Conservation (phyloP, 1,140 invertebrate genomes). For the Pseudomyrmex sp. region DNA sequence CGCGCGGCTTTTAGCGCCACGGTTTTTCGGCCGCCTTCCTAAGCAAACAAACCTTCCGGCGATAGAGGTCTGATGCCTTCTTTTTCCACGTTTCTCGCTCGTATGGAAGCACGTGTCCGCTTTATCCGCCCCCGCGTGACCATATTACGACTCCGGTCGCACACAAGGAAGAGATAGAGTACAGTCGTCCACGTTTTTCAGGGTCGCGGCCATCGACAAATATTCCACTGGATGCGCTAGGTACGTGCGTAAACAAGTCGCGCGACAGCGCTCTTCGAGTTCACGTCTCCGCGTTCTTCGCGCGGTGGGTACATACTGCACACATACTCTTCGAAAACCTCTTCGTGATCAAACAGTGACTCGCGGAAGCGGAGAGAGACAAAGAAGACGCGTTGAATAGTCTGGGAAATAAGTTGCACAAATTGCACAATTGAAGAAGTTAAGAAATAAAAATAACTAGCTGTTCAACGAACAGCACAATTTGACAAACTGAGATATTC, state of each 20-base stretch:
- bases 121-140: slow-evolving; percentile 42
- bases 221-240: slow-evolving; percentile 23
- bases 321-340: neutral
- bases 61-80: neutral
- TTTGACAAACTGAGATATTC: no score
- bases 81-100: slow-evolving; percentile 5
- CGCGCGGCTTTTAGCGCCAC: slow-evolving; percentile 65
- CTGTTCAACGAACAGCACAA: neutral
- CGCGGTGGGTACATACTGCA: no score
- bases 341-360: slow-evolving; percentile 12
- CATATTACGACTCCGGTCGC: slow-evolving; percentile 35
- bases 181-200: slow-evolving; percentile 36
- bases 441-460: neutral
- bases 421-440: slow-evolving; percentile 2
- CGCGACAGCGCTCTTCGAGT: slow-evolving; percentile 1
- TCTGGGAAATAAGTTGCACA: neutral
- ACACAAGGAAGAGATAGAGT: neutral
- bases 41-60: slow-evolving; percentile 66
- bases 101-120: slow-evolving; percentile 34
- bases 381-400: neutral
- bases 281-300: slow-evolving; percentile 26
- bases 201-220: slow-evolving; percentile 44
- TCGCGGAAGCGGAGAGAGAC: neutral
- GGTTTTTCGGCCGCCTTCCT: slow-evolving; percentile 62
- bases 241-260: slow-evolving; percentile 42